These are phyloP conservation scores for Enteromius thamalakanensis DNA, from an alignment of 2,797 vertebrate genomes.

Conservation along the genomic window DNA sequence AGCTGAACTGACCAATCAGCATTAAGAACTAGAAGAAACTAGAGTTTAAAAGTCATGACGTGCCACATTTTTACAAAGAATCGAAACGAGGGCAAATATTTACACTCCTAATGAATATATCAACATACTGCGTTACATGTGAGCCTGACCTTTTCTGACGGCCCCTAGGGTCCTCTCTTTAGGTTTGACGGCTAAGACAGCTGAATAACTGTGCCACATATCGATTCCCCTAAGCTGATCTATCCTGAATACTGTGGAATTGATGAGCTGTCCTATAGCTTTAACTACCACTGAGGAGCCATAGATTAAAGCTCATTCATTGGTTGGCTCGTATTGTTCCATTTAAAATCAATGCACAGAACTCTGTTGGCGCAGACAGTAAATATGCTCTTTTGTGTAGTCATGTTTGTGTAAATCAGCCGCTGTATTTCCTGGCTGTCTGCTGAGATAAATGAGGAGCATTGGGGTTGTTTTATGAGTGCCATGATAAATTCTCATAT, in stretches of 20 bases:
- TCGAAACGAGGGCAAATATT: constrained; percentile 11
- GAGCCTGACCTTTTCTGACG: constrained; percentile 45
- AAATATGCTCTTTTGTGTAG: constrained; percentile 28
- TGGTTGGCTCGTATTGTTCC: constrained; percentile 9
- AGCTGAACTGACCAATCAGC: constrained; percentile 13
- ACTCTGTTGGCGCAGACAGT: constrained; percentile 4
- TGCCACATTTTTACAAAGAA: background rate
- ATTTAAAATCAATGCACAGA: constrained; percentile 38
- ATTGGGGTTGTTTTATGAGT: constrained; percentile 13
- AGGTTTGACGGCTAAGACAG: constrained; percentile 51
- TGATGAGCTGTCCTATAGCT: constrained; percentile 50
- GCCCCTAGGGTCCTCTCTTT: constrained; percentile 43
- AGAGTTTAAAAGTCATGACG: background rate
- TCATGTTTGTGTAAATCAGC: constrained; percentile 27
- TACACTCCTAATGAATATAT: constrained; percentile 29
- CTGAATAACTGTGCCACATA: constrained; percentile 48
- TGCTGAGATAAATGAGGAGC: background rate
- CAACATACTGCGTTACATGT: constrained; percentile 6
- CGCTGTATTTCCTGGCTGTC: constrained; percentile 1
- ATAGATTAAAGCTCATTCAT: constrained; percentile 41
- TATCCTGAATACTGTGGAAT: constrained; percentile 36
- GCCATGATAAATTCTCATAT: constrained; percentile 42
- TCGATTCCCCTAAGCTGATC: constrained; percentile 48
- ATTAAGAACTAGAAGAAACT: background rate
- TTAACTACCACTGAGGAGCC: constrained; percentile 33